Percentiles rank a stretch among this genome's conserved stretches.
phyloP scores from a whole-genome alignment of 2,888 invertebrate species.

The Pollenia amentaria region DNA sequence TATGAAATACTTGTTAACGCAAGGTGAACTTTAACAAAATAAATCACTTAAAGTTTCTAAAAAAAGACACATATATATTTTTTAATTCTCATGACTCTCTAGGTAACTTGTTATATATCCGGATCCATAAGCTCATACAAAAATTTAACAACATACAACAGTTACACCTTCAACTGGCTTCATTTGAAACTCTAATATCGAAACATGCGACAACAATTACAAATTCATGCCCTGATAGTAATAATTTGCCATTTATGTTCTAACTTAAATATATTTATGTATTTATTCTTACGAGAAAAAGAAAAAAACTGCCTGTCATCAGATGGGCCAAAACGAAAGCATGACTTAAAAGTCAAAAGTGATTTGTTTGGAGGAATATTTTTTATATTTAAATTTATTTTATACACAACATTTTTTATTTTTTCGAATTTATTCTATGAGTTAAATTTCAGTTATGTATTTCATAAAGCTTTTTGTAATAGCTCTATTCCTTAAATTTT shows the following conservation, averaged over 20 bases:
- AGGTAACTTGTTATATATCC: neutral
- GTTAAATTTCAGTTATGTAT: too few species aligned
- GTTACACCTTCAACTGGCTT: neutral
- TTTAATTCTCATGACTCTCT: too few species aligned
- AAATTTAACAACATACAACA: neutral
- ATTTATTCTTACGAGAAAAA: neutral
- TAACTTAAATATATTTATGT: slow-evolving; percentile 16
- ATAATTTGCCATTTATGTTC: slow-evolving; percentile 38
- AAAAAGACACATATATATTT: too few species aligned
- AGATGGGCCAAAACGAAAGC: neutral
- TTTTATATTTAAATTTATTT: too few species aligned
- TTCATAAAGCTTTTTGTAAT: too few species aligned
- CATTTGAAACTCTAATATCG: neutral
- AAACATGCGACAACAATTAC: neutral
- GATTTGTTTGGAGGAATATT: too few species aligned
- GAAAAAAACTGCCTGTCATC: neutral
- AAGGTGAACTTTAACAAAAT: neutral
- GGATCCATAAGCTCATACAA: neutral
- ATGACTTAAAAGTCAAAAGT: neutral
- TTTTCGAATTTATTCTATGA: too few species aligned
- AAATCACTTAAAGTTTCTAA: too few species aligned
- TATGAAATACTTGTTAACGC: too few species aligned
- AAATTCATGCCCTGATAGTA: slow-evolving; percentile 32
- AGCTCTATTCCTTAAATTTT: too few species aligned
- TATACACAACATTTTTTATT: too few species aligned